phyloP scores from a whole-genome alignment of 2,113 vertebrate species.

The Lipophrys pholis region DNA sequence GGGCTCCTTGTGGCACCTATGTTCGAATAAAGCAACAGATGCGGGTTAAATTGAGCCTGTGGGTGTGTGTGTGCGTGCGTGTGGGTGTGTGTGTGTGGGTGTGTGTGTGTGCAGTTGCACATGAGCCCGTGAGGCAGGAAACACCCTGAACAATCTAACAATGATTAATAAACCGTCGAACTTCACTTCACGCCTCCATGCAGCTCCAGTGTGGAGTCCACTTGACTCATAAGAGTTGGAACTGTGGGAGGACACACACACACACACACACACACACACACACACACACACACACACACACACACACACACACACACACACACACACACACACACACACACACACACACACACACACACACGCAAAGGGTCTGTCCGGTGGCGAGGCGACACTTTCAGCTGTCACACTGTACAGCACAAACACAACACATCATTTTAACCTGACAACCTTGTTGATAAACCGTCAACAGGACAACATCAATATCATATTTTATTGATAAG shows the following conservation, averaged over 20 bases:
- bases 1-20: background rate
- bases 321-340: slow-evolving; percentile 27
- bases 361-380: slow-evolving; percentile 18
- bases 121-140: slow-evolving; percentile 53
- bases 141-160: slow-evolving; percentile 53
- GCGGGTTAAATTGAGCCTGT: slow-evolving; percentile 33
- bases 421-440: too few species aligned
- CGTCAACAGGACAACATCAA: background rate
- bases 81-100: slow-evolving; percentile 16
- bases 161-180: slow-evolving; percentile 54
- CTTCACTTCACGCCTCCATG: slow-evolving; percentile 50
- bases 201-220: slow-evolving; percentile 32
- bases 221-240: slow-evolving; percentile 53
- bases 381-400: background rate
- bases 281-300: slow-evolving; percentile 8
- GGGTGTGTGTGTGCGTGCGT: slow-evolving; percentile 44
- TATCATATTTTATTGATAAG: background rate
- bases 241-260: slow-evolving; percentile 41
- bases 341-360: slow-evolving; percentile 11
- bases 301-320: slow-evolving; percentile 15
- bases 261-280: slow-evolving; percentile 29
- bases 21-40: slow-evolving; percentile 18
- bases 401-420: background rate
- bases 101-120: slow-evolving; percentile 51
- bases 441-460: background rate